Evolutionary conservation across 2,113 vertebrate species (phyloP), one percentile per base, ranked within the genome.

Genomic region (Thalassoma bifasciatum): DNA sequence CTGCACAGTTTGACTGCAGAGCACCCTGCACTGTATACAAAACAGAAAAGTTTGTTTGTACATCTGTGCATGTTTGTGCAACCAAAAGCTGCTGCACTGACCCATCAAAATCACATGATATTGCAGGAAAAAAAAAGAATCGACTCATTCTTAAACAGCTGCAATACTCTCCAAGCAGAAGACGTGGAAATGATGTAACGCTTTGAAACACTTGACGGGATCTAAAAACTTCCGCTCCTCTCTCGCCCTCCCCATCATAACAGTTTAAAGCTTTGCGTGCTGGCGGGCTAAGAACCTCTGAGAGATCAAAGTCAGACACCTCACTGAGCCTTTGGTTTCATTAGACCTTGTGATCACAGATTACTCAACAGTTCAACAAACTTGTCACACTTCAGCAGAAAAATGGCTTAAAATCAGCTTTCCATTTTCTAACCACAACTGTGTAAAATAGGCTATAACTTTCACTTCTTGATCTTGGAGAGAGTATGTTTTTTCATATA

Each of bases 131-230:
- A 38, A 53, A 56, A 30, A 51, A 5, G 53, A 70, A 79, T 34
- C 11, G 66, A 83, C 74, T 71, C 36, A 47, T 70, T 78, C 66
- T 75, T 81, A 88, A 87, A 71, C 17, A 66, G 26, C 49, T 87
- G 81, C 81, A 86, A 57, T 73, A 60, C 30, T 75, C 71, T 84
- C 63, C 76, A 38, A 38, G 53, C 60, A 51, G 61, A 81, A 81
- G 82, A 80, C 66, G 61, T 59, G 66, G 68, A 82, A 66, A 75
- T 91, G 86, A 91, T 90, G 86, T 82, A 91, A 92, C 16, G 38
- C 77, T 87, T 66, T 87, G 91, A 91, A 91, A 92, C 60, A 77
- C 77, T 75, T 78, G 63, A 79, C 24, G 8, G 75, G 65, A 86
- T 81, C 76, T 84, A 67, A 87, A 84, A 80, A 75, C 62, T 60